phyloP scores from a whole-genome alignment of 2,888 invertebrate genomes.

The Drosophila falleni region DNA sequence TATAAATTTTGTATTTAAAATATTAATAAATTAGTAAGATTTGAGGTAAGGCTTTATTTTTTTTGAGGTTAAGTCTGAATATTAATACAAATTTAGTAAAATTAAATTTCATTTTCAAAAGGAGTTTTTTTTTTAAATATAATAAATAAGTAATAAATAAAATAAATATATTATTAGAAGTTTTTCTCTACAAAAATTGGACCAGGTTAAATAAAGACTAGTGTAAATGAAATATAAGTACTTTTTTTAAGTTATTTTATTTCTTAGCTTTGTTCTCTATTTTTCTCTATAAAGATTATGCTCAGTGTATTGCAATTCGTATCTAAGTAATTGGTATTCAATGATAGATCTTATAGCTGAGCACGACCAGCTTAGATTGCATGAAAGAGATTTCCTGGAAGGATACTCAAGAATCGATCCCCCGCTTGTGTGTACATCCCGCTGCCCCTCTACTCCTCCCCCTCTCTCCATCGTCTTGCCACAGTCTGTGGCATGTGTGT shows the following conservation, averaged over 20 bases:
- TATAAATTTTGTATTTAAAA: background rate
- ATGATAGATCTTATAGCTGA: slow-evolving; percentile 53
- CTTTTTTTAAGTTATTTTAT: background rate
- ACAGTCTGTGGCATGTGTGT: slow-evolving; percentile 17
- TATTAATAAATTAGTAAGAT: background rate
- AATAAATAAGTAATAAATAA: too few species aligned
- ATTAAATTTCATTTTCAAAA: too few species aligned
- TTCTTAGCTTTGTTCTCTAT: background rate
- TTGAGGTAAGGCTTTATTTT: background rate
- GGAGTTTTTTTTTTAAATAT: too few species aligned
- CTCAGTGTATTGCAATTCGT: slow-evolving; percentile 37
- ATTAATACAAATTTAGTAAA: background rate
- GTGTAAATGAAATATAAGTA: too few species aligned
- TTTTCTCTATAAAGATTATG: background rate
- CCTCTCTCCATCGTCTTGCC: background rate
- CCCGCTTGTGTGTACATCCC: background rate
- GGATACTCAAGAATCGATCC: slow-evolving; percentile 29
- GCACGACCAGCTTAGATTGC: slow-evolving; percentile 47
- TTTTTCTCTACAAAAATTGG: too few species aligned
- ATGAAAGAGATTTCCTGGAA: slow-evolving; percentile 39
- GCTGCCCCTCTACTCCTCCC: background rate
- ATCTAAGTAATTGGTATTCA: slow-evolving; percentile 52
- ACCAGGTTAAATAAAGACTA: too few species aligned
- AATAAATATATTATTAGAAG: too few species aligned
- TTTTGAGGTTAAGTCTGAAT: background rate